Percentiles rank a stretch among this genome's conserved stretches.
These are phyloP conservation scores for Lepidurus apus DNA, from an alignment of 1,140 invertebrate species.

Conservation along the genomic window DNA sequence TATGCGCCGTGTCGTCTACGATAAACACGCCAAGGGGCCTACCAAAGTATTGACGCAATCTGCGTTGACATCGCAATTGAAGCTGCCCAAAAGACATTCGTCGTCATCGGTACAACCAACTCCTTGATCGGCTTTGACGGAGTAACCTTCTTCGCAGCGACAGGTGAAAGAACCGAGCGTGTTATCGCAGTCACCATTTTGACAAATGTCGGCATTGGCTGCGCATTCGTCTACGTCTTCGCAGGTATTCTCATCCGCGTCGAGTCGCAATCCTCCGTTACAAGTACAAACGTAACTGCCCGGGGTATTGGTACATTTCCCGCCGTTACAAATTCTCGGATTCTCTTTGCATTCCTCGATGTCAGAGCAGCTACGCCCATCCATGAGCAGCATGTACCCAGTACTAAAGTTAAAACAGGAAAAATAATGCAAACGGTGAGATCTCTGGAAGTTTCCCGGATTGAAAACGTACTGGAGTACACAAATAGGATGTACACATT, in stretches of 20 bases:
- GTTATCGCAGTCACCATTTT: slow-evolving; percentile 68
- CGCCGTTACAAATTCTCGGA: slow-evolving; percentile 72
- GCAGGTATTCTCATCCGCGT: slow-evolving; percentile 62
- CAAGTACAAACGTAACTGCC: slow-evolving; percentile 74
- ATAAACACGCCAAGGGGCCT: slow-evolving; percentile 36
- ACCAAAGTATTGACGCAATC: slow-evolving; percentile 73
- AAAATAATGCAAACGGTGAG: slow-evolving; percentile 24
- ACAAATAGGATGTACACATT: not conserved
- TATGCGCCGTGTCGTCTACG: not conserved
- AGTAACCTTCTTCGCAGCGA: slow-evolving; percentile 69
- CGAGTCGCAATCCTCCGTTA: slow-evolving; percentile 62
- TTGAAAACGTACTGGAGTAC: not conserved
- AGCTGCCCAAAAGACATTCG: slow-evolving; percentile 69
- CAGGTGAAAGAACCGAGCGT: slow-evolving; percentile 78
- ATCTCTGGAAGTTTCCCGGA: slow-evolving; percentile 28
- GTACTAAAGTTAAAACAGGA: slow-evolving; percentile 42
- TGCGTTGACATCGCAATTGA: slow-evolving; percentile 71
- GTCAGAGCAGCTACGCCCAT: slow-evolving; percentile 47
- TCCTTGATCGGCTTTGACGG: slow-evolving; percentile 66
- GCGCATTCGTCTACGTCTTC: slow-evolving; percentile 68
- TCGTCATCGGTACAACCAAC: slow-evolving; percentile 74
- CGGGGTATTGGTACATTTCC: slow-evolving; percentile 69
- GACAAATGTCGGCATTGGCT: slow-evolving; percentile 61
- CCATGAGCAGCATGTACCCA: slow-evolving; percentile 47
- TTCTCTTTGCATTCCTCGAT: slow-evolving; percentile 74